These are phyloP conservation scores for Bujurquina vittata DNA, from an alignment of 2,113 vertebrate genomes.

Conservation along the genomic window DNA sequence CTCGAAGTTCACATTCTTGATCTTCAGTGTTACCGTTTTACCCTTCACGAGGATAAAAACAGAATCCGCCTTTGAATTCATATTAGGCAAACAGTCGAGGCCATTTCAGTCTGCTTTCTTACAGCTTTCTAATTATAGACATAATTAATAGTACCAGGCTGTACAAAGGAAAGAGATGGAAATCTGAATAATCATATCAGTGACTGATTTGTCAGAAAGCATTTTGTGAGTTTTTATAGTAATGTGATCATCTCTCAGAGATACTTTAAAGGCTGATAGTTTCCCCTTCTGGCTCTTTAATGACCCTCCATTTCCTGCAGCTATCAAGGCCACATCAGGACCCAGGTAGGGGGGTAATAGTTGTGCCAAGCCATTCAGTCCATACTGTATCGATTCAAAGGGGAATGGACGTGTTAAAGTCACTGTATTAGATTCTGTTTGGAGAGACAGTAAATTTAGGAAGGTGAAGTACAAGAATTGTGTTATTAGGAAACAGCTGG, in stretches of 20 bases:
- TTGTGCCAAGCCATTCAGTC: slow-evolving; percentile 34
- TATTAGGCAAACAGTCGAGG: neutral
- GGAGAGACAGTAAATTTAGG: slow-evolving; percentile 10
- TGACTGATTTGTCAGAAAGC: slow-evolving; percentile 50
- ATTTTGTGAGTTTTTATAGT: slow-evolving; percentile 50
- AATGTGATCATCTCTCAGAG: slow-evolving; percentile 63
- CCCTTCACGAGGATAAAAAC: slow-evolving; percentile 77
- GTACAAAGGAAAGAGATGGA: slow-evolving; percentile 22
- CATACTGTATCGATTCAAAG: slow-evolving; percentile 48
- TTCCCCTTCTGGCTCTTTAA: slow-evolving; percentile 65
- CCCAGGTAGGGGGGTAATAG: slow-evolving; percentile 60
- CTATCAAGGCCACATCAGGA: slow-evolving; percentile 61
- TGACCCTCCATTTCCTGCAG: slow-evolving; percentile 68
- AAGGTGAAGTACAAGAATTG: slow-evolving; percentile 3
- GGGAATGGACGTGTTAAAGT: slow-evolving; percentile 44
- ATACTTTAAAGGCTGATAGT: slow-evolving; percentile 60
- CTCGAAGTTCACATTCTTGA: slow-evolving; percentile 97
- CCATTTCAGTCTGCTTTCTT: neutral
- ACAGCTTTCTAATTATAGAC: neutral
- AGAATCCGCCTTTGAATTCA: slow-evolving; percentile 15
- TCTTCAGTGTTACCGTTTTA: slow-evolving; percentile 93
- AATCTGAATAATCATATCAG: slow-evolving; percentile 32
- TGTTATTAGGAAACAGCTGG: neutral
- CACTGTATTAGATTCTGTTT: slow-evolving; percentile 38
- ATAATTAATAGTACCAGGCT: slow-evolving; percentile 6